These are phyloP conservation scores for Psilopsiagon aurifrons DNA, from an alignment of 2,113 vertebrate species.

Conservation along the genomic window DNA sequence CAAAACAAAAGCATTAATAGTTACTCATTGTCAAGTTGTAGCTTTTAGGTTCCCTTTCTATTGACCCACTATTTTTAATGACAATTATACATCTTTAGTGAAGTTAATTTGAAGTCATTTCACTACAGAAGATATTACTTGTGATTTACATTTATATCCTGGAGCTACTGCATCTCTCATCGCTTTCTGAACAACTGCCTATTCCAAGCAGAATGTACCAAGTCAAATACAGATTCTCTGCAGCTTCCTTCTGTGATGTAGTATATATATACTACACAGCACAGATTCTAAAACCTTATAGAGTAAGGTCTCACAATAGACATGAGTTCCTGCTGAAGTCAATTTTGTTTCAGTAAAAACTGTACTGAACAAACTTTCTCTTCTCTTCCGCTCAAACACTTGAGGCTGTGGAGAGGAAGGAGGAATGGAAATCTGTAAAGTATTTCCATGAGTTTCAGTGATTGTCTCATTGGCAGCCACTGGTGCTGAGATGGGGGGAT, in stretches of 20 bases:
- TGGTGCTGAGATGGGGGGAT: accelerated
- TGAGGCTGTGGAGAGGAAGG: accelerated
- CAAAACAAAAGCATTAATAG: background rate
- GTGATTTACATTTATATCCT: background rate
- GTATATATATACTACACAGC: background rate
- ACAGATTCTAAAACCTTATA: background rate
- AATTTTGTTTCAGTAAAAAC: background rate
- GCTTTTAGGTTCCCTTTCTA: background rate
- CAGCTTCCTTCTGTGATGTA: background rate
- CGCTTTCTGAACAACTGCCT: background rate
- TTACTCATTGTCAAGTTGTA: background rate
- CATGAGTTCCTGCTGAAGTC: background rate
- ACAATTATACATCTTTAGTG: background rate
- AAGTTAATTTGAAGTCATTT: background rate
- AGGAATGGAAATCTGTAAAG: background rate
- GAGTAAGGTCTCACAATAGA: background rate
- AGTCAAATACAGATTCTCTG: background rate
- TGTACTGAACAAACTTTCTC: background rate
- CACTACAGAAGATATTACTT: background rate
- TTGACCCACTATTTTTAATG: background rate
- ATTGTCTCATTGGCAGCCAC: background rate
- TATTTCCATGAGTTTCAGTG: background rate
- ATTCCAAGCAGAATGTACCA: background rate
- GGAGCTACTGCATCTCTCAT: background rate
- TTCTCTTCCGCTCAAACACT: background rate